Evolutionary conservation across 2,888 invertebrate genomes (phyloP), one percentile per base, ranked within the genome.

Genomic region (Stegana nigrithorax): DNA sequence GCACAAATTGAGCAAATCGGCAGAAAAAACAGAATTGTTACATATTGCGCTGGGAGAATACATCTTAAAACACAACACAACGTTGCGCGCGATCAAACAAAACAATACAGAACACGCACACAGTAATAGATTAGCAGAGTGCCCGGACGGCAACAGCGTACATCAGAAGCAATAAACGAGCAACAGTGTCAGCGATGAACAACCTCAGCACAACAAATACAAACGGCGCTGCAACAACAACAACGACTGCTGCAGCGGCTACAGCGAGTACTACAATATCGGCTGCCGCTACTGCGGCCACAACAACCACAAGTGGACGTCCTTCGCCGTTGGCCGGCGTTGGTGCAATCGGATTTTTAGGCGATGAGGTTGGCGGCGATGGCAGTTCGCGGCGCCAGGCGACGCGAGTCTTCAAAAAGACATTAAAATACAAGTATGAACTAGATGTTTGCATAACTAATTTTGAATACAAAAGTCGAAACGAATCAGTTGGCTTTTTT

Each of bases 391-490:
- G 91, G 84, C 88, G 92, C 67, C 92, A 92, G 81, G 92, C 92
- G 72, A 92, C 92, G 58, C 86, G 89, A 82, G 97, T 97, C 58
- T 97, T 97, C 88, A 97, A 97, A 89, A 97, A 97, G 87, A 96
- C n/a, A n/a, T n/a, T n/a, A n/a, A n/a, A n/a, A n/a, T n/a, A n/a
- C n/a, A n/a, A n/a, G n/a, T n/a, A n/a, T n/a, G n/a, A n/a, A n/a
- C n/a, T n/a, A n/a, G n/a, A n/a, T n/a, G n/a, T n/a, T n/a, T n/a
- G n/a, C n/a, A n/a, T n/a, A n/a, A n/a, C n/a, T n/a, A n/a, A n/a
- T n/a, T n/a, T n/a, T n/a, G n/a, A n/a, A n/a, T n/a, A n/a, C n/a
- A n/a, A n/a, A n/a, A n/a, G n/a, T n/a, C n/a, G n/a, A n/a, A n/a
- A n/a, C n/a, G n/a, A n/a, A n/a, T n/a, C n/a, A n/a, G n/a, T n/a